These are phyloP conservation scores for Nerophis ophidion DNA, from an alignment of 2,113 vertebrate species.

Conservation along the genomic window DNA sequence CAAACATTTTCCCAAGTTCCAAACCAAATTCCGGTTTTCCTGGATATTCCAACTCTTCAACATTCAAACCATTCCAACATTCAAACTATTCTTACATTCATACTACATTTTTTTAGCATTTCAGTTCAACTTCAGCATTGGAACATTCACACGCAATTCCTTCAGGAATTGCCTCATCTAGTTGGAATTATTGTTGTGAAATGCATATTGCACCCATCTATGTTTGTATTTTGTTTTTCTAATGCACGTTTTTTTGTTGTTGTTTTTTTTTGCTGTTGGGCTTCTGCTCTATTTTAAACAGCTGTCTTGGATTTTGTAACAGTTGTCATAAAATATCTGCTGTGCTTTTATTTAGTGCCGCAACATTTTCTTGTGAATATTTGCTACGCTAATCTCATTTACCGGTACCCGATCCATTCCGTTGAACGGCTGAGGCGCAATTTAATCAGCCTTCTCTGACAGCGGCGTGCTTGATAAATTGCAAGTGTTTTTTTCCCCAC, in stretches of 20 bases:
- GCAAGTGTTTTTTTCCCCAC: not conserved
- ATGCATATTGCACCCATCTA: no score
- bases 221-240: not conserved
- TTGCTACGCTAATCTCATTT: not conserved
- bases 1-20: no score
- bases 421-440: constrained; percentile 23
- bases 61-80: no score
- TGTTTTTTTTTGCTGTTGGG: not conserved
- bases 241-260: no score
- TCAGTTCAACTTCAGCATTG: no score
- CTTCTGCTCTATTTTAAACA: constrained; percentile 6
- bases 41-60: no score
- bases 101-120: no score
- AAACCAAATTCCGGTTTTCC: no score
- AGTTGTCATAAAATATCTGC: constrained; percentile 10
- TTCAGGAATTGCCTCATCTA: no score
- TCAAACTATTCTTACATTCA: no score
- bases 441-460: constrained; percentile 33
- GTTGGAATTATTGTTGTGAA: no score
- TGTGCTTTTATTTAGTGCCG: constrained; percentile 28
- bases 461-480: constrained; percentile 13
- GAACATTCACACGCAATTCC: no score
- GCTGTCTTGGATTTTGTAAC: constrained; percentile 15
- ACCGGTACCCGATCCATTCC: not conserved
- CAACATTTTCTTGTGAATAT: constrained; percentile 20